Evolutionary conservation across 2,797 vertebrate genomes (phyloP).

Genomic region (Xenentodon cancila): DNA sequence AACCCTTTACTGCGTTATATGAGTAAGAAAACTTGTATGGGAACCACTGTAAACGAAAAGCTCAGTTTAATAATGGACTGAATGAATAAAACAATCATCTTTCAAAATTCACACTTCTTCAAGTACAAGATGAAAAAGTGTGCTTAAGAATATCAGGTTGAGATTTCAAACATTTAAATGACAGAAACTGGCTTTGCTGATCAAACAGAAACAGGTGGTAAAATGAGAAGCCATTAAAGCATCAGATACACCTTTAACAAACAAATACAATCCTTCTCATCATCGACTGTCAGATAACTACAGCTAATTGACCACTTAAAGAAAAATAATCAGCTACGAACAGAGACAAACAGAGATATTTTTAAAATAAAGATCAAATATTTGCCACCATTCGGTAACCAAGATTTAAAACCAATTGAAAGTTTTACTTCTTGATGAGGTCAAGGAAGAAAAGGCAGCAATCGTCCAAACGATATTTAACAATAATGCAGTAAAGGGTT

Average conservation of each 20-base stretch:
- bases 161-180: slow-evolving; percentile 11
- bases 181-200: slow-evolving; percentile 7
- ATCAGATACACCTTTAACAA: not conserved
- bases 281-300: too few relatives aligned
- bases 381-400: slow-evolving; percentile 23
- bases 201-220: slow-evolving; percentile 7
- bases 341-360: not conserved
- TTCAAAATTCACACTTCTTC: too few relatives aligned
- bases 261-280: too few relatives aligned
- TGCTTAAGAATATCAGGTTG: too few relatives aligned
- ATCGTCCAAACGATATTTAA: not conserved
- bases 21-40: not conserved
- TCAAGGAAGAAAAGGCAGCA: slow-evolving; percentile 12
- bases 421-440: slow-evolving; percentile 15
- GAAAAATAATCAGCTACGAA: slow-evolving; percentile 10
- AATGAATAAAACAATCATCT: too few relatives aligned
- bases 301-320: not conserved
- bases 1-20: slow-evolving; percentile 56
- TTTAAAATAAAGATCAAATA: not conserved
- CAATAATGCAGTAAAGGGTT: slow-evolving; percentile 60
- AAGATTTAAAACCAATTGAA: slow-evolving; percentile 21
- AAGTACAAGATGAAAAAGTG: too few relatives aligned
- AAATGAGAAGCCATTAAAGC: not conserved
- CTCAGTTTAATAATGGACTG: too few relatives aligned
- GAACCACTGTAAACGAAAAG: too few relatives aligned